Evolutionary conservation across 2,888 invertebrate genomes (phyloP).

Genomic region (Pristionchus mayeri): DNA sequence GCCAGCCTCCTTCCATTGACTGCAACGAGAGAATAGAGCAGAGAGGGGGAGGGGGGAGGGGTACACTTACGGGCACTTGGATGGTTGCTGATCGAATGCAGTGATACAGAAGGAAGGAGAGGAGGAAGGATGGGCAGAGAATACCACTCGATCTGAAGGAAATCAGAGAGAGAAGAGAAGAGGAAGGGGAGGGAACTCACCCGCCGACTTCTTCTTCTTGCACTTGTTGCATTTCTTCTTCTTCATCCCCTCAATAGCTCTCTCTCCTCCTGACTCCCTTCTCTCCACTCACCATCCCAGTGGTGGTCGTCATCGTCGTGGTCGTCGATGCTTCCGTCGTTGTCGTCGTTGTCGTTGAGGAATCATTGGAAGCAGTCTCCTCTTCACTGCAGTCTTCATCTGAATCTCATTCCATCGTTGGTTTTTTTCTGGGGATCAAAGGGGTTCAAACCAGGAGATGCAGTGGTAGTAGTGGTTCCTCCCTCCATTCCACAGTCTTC

Average conservation of each 20-base stretch:
- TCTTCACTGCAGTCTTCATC: background rate
- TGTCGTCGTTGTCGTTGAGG: background rate
- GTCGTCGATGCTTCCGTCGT: background rate
- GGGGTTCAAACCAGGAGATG: background rate
- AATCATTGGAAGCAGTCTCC: background rate
- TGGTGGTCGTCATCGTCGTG: background rate
- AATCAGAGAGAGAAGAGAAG: background rate
- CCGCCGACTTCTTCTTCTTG: constrained; percentile 51
- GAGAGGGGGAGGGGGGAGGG: too few relatives aligned
- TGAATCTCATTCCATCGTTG: background rate
- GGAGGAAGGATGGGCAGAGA: background rate
- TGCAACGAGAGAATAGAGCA: constrained; percentile 49
- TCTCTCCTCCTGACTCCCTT: background rate
- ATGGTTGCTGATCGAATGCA: constrained; percentile 49
- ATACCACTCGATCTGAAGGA: background rate
- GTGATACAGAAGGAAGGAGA: constrained; percentile 26
- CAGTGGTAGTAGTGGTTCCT: constrained; percentile 2
- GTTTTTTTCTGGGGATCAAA: too few relatives aligned
- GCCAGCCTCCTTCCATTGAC: constrained; percentile 59
- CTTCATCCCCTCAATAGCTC: background rate
- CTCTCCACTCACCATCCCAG: background rate
- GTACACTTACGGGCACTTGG: constrained; percentile 28
- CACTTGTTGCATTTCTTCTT: constrained; percentile 52
- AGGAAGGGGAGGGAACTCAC: constrained; percentile 18
- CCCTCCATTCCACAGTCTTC: constrained; percentile 16